phyloP scores from a whole-genome alignment of 2,113 vertebrate genomes.

The Embiotoca jacksoni region DNA sequence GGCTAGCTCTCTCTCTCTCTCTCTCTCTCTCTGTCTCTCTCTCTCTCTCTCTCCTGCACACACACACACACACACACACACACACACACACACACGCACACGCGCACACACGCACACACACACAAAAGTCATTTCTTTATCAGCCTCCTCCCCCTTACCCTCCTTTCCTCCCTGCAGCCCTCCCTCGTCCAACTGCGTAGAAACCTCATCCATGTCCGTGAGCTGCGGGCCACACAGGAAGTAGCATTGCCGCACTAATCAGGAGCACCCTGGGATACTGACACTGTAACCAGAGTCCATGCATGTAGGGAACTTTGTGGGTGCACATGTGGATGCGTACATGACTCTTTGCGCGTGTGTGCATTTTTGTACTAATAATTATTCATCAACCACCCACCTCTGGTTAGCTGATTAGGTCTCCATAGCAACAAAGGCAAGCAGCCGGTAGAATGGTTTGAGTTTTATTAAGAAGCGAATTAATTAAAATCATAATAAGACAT shows the following conservation, averaged over 20 bases:
- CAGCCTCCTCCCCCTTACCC: conserved; percentile 41
- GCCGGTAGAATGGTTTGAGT: neutral
- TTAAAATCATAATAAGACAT: conserved; percentile 60
- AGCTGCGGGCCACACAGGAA: conserved; percentile 84
- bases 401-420: conserved; percentile 71
- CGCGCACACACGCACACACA: conserved; percentile 36
- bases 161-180: neutral
- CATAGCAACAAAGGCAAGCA: conserved; percentile 66
- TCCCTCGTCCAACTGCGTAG: conserved; percentile 32
- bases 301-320: conserved; percentile 49
- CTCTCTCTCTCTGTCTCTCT: neutral
- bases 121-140: conserved; percentile 63
- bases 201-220: conserved; percentile 65
- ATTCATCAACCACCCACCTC: conserved; percentile 71
- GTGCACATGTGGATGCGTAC: neutral
- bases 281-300: conserved; percentile 73
- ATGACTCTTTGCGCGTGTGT: conserved; percentile 5
- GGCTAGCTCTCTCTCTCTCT: conserved; percentile 26
- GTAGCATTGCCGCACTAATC: conserved; percentile 79
- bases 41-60: neutral
- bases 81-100: conserved; percentile 35
- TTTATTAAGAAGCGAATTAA: conserved; percentile 47
- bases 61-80: conserved; percentile 21
- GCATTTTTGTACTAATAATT: conserved; percentile 48
- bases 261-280: conserved; percentile 75